phyloP scores from a whole-genome alignment of 2,888 invertebrate species.

The Drosophila mimica region DNA sequence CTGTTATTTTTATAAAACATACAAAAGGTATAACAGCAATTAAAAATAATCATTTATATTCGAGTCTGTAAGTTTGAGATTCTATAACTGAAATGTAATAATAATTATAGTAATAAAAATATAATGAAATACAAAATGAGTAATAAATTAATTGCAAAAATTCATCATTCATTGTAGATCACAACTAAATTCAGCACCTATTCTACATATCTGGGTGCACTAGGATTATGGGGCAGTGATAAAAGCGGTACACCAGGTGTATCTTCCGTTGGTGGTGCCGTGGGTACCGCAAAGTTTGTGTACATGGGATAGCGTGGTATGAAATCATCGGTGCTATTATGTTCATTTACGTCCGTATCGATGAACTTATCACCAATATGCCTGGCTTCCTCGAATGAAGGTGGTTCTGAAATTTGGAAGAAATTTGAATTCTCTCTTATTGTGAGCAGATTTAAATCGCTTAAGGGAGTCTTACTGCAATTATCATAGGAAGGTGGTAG shows the following conservation, averaged over 20 bases:
- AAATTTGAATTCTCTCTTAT: background rate
- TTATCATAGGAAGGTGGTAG: constrained; percentile 71
- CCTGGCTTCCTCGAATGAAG: constrained; percentile 72
- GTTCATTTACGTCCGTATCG: constrained; percentile 68
- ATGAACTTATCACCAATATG: constrained; percentile 61
- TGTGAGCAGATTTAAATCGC: background rate
- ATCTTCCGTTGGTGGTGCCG: constrained; percentile 52
- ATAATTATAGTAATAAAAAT: background rate
- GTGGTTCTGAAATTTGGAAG: constrained; percentile 57
- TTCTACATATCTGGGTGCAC: constrained; percentile 29
- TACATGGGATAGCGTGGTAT: constrained; percentile 80
- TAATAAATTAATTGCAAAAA: background rate
- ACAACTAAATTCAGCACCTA: background rate
- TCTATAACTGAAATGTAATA: background rate
- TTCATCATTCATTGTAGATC: background rate
- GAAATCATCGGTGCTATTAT: constrained; percentile 66
- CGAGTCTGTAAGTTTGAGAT: background rate
- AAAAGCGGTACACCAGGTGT: constrained; percentile 19
- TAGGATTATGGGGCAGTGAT: constrained; percentile 33
- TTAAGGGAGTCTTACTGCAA: constrained; percentile 53
- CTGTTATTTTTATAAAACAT: background rate
- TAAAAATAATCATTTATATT: background rate
- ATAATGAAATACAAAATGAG: background rate
- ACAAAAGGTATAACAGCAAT: background rate
- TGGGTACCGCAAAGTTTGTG: constrained; percentile 65